These are phyloP conservation scores for Melopsittacus undulatus DNA, from an alignment of 2,797 vertebrate genomes.

Conservation along the genomic window DNA sequence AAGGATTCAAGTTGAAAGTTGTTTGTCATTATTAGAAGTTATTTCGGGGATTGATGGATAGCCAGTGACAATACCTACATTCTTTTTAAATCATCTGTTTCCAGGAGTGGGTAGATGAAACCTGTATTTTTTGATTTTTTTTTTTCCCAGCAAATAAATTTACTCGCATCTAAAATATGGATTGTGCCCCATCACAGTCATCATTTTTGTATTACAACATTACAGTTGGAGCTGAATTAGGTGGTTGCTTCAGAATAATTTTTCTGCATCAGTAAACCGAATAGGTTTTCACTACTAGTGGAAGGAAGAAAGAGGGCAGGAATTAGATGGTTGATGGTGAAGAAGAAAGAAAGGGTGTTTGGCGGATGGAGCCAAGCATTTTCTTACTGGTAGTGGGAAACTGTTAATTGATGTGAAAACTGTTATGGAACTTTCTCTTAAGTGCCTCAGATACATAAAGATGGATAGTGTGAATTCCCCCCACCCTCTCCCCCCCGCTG, in stretches of 20 bases:
- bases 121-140: rapidly evolving
- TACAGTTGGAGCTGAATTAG: background rate
- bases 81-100: background rate
- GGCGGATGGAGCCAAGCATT: background rate
- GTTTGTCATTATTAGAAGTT: background rate
- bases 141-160: background rate
- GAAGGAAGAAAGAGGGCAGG: background rate
- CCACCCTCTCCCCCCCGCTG: too few relatives aligned
- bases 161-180: background rate
- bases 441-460: background rate
- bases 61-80: background rate
- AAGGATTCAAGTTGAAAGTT: background rate
- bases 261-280: background rate
- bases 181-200: background rate
- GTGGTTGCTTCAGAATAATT: background rate
- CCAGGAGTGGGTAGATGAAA: background rate
- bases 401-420: background rate
- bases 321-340: background rate
- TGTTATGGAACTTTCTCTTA: background rate
- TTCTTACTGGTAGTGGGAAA: background rate
- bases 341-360: background rate
- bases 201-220: background rate
- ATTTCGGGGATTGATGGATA: background rate
- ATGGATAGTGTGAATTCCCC: background rate
- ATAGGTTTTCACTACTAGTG: background rate